Evolutionary conservation across 1,140 invertebrate genomes (phyloP), one percentile per base, ranked within the genome.

Genomic region (Halesus radiatus): DNA sequence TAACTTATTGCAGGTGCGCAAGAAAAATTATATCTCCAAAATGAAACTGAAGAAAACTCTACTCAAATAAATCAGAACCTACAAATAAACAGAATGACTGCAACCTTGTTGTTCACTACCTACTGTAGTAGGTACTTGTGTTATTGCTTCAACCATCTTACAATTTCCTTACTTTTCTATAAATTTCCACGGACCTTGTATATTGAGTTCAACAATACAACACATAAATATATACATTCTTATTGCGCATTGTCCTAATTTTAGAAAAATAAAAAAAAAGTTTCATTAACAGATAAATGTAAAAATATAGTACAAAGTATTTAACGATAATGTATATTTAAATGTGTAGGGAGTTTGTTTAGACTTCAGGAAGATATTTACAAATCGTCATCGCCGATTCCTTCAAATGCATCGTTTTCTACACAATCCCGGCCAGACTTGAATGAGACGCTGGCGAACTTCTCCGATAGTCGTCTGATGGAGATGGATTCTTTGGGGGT

Each of bases 301-400:
- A 23, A 23, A 15, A 22, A 60, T 22, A 23, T 13, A 60, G 15
- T 22, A 60, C 23, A 22, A 22, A 20, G 56, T 20, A 56, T 60
- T 23, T 22, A n/a, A 60, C 13, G 58, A 22, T 60, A 23, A 22
- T 23, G 20, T 15, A 22, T 22, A 60, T 26, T 26, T 3, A 60
- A 60, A 22, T 23, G 6, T 23, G 10, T 60, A 2, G 20, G 20
- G 20, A 60, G 20, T 18, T 23, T 60, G 1, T 60, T 23, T 20
- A 60, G 22, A 26, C 8, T 23, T n/a, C 56, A 22, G 10, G 23
- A 10, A 60, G 18, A 7, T 16, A 18, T 74, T 92, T 88, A 97
- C 81, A 98, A 91, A 90, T 97, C 96, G 84, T 97, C 96, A 87
- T 97, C 96, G 8, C 96, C 95, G 83, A 97, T 97, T 45, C 94